Conservation (phyloP, 2,113 vertebrate species). For the Clarias macrocephalus region DNA sequence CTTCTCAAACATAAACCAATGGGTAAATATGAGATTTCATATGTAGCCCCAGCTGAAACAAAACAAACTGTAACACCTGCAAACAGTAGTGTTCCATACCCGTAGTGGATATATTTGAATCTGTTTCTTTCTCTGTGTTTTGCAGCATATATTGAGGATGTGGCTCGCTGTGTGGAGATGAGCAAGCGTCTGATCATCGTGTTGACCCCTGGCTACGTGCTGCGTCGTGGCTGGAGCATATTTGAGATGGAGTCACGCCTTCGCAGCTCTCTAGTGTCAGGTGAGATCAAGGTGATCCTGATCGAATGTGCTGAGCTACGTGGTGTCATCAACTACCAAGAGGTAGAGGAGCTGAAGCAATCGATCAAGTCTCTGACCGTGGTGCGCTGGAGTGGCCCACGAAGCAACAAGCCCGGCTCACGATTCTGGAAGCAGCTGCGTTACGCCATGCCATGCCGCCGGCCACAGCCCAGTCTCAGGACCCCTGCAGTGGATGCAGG, state of each 20-base stretch:
- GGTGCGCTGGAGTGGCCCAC: slow-evolving; percentile 95
- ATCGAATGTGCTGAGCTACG: slow-evolving; percentile 96
- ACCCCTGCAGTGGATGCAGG: slow-evolving; percentile 94
- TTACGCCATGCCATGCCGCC: slow-evolving; percentile 98
- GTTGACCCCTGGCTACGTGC: slow-evolving; percentile 97
- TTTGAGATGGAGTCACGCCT: slow-evolving; percentile 98
- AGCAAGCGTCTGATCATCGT: slow-evolving; percentile 97
- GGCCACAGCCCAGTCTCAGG: slow-evolving; percentile 90
- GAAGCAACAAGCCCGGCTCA: slow-evolving; percentile 97
- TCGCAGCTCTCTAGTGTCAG: slow-evolving; percentile 93
- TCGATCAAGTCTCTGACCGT: slow-evolving; percentile 97
- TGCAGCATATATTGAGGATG: slow-evolving; percentile 97
- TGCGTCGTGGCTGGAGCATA: slow-evolving; percentile 98
- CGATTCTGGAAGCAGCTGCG: slow-evolving; percentile 99
- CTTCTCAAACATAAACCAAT: neutral
- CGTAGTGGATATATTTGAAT: neutral
- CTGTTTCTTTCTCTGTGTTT: slow-evolving; percentile 51
- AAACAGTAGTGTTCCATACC: neutral
- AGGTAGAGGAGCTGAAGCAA: slow-evolving; percentile 96
- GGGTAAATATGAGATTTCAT: neutral
- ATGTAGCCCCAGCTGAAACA: neutral
- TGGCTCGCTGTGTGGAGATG: slow-evolving; percentile 97
- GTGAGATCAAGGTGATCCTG: slow-evolving; percentile 97
- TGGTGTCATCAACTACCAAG: slow-evolving; percentile 99
- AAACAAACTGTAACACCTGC: neutral